A percentile compares a stretch with the other conserved stretches of the same genome.
Conservation (phyloP, 2,888 invertebrate genomes). For the Melanchra persicariae region DNA sequence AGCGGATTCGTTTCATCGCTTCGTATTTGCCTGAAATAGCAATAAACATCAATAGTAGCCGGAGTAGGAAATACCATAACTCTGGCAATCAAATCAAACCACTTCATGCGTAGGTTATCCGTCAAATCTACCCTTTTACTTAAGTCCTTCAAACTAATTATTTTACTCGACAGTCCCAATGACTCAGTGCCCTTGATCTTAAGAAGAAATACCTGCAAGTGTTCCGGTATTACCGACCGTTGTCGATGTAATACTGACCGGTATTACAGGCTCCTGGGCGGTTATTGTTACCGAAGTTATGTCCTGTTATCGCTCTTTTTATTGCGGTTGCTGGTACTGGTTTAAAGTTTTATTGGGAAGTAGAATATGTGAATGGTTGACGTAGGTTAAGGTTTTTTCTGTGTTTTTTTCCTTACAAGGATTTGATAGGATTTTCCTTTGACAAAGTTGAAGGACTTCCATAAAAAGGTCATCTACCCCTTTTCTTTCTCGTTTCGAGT, state of each 20-base stretch:
- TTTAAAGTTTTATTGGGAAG: background rate
- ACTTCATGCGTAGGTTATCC: background rate
- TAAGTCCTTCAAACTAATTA: conserved; percentile 1
- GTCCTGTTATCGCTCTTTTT: conserved; percentile 20
- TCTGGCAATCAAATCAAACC: background rate
- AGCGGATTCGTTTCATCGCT: too few species aligned
- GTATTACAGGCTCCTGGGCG: conserved; percentile 15
- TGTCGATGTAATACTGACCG: conserved; percentile 12
- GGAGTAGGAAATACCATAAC: background rate
- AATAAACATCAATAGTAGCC: too few species aligned
- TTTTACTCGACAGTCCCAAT: conserved; percentile 29
- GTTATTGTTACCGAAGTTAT: conserved; percentile 37
- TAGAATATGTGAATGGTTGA: conserved; percentile 2
- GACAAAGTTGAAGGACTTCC: too few species aligned
- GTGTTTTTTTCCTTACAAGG: background rate
- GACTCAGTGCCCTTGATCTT: conserved; percentile 45
- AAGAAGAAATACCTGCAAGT: background rate
- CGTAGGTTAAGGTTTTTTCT: conserved; percentile 13
- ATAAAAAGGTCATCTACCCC: too few species aligned
- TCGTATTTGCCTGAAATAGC: too few species aligned
- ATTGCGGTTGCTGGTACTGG: background rate
- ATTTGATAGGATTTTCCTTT: too few species aligned
- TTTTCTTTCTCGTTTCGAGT: too few species aligned
- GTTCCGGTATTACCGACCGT: conserved; percentile 37
- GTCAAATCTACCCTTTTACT: conserved; percentile 8